Conservation (phyloP, 2,797 vertebrate genomes). For the Myotis findleyi region DNA sequence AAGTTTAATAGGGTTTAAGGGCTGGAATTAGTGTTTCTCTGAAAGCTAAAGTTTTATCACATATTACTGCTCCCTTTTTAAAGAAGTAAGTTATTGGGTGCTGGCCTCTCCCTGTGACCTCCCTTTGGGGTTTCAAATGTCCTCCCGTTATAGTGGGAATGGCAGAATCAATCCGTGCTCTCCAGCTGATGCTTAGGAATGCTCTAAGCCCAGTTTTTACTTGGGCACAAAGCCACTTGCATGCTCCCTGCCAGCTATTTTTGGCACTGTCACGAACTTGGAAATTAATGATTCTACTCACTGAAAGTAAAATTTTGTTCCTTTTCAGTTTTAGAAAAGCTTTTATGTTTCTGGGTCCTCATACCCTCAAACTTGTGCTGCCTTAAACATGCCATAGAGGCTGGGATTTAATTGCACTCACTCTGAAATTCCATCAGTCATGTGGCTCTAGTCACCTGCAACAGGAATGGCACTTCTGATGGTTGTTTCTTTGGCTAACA, state of each 20-base stretch:
- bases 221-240: slow-evolving; percentile 65
- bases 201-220: slow-evolving; percentile 67
- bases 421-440: slow-evolving; percentile 31
- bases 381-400: background rate
- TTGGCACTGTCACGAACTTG: slow-evolving; percentile 72
- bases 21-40: slow-evolving; percentile 40
- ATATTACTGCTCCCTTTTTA: slow-evolving; percentile 9
- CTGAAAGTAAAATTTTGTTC: slow-evolving; percentile 61
- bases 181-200: slow-evolving; percentile 33
- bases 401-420: slow-evolving; percentile 60
- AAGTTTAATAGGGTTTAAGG: background rate
- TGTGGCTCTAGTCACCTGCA: slow-evolving; percentile 1
- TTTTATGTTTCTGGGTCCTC: slow-evolving; percentile 65
- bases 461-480: background rate
- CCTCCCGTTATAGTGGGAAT: background rate
- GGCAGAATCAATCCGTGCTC: slow-evolving; percentile 10
- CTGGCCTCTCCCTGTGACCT: background rate
- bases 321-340: slow-evolving; percentile 71
- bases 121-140: slow-evolving; percentile 53
- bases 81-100: slow-evolving; percentile 4
- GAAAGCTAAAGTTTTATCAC: slow-evolving; percentile 34
- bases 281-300: slow-evolving; percentile 74
- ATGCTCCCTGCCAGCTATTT: slow-evolving; percentile 67
- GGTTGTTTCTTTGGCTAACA: slow-evolving; percentile 52
- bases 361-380: background rate